These are phyloP conservation scores for Lamellibrachia columna DNA, from an alignment of 2,888 invertebrate species.

Conservation along the genomic window DNA sequence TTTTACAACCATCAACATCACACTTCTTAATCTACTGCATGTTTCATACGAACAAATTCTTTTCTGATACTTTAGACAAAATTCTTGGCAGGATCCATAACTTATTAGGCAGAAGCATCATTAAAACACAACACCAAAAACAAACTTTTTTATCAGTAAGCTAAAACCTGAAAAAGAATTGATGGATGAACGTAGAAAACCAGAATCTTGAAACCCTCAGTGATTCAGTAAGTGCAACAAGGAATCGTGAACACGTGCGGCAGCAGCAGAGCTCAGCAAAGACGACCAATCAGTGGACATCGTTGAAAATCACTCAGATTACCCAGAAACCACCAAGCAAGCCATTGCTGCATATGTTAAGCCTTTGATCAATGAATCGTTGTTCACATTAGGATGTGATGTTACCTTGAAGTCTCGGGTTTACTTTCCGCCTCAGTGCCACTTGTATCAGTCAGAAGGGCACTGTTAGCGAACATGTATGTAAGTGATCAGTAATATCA, in stretches of 20 bases:
- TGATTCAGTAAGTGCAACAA: too few relatives aligned
- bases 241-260: neutral
- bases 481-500: neutral
- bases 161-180: too few relatives aligned
- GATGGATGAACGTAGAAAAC: too few relatives aligned
- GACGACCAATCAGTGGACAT: neutral
- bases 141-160: too few relatives aligned
- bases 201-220: too few relatives aligned
- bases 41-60: neutral
- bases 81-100: neutral
- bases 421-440: neutral
- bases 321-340: slow-evolving; percentile 5
- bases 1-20: neutral
- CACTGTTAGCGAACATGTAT: neutral
- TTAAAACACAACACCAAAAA: too few relatives aligned
- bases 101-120: too few relatives aligned
- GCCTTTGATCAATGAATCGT: neutral
- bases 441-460: neutral
- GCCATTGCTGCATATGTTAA: neutral
- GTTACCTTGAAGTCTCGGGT: neutral
- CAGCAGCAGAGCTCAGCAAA: neutral
- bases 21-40: neutral
- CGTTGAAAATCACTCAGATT: neutral
- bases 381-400: neutral
- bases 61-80: neutral